Conservation (phyloP, 92 coral and sea anemone genomes). For the Epizoanthus rinbou region DNA sequence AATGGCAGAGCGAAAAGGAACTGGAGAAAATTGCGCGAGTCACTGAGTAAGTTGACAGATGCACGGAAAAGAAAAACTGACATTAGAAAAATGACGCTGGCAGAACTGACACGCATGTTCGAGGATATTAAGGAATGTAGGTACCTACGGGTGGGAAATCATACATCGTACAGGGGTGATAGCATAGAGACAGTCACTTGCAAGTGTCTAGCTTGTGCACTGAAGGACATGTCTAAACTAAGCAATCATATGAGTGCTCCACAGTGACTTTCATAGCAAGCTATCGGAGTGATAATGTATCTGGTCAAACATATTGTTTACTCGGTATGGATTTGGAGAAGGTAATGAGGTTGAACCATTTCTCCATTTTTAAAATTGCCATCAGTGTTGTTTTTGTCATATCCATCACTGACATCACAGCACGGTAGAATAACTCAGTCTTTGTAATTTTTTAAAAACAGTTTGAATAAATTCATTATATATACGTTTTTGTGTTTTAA, state of each 20-base stretch:
- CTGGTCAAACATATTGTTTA: neutral
- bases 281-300: neutral
- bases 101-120: constrained; percentile 70
- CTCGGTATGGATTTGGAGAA: neutral
- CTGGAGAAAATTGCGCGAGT: constrained; percentile 77
- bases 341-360: too few species aligned
- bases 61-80: constrained; percentile 60
- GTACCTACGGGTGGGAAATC: constrained; percentile 76
- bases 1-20: constrained; percentile 55
- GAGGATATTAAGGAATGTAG: constrained; percentile 87
- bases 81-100: constrained; percentile 71
- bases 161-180: constrained; percentile 68
- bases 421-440: too few species aligned
- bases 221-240: constrained; percentile 70
- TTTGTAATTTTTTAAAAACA: too few species aligned
- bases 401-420: neutral
- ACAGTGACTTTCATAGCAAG: constrained; percentile 24
- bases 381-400: neutral
- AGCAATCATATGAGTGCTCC: constrained; percentile 80
- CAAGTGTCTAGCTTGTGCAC: constrained; percentile 75
- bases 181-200: constrained; percentile 56
- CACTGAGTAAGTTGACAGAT: constrained; percentile 55
- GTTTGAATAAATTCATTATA: too few species aligned
- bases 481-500: too few species aligned
- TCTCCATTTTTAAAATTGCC: neutral